These are phyloP conservation scores for Sakesphorus luctuosus DNA, from an alignment of 2,113 vertebrate species.

Conservation along the genomic window DNA sequence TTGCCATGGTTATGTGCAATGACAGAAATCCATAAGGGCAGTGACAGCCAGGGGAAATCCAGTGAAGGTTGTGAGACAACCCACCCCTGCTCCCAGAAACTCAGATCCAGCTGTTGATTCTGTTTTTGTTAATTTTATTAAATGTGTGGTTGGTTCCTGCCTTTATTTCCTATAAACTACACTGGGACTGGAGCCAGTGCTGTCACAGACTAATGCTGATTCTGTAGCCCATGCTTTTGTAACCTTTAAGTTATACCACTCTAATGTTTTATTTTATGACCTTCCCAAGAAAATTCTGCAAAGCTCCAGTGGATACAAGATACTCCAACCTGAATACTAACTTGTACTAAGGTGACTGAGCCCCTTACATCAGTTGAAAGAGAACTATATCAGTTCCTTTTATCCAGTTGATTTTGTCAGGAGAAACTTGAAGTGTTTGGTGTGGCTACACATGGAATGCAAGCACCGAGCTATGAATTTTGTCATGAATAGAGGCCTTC, in stretches of 20 bases:
- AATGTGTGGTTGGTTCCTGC: conserved; percentile 6
- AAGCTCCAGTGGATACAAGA: conserved; percentile 55
- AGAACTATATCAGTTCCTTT: neutral
- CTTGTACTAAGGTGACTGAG: conserved; percentile 34
- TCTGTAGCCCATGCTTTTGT: conserved; percentile 56
- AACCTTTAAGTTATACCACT: conserved; percentile 65
- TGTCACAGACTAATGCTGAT: conserved; percentile 53
- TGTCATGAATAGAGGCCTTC: neutral
- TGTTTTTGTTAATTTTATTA: neutral
- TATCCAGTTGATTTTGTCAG: neutral
- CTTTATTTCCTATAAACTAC: conserved; percentile 45
- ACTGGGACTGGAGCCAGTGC: conserved; percentile 38
- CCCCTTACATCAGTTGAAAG: neutral
- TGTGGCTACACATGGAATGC: neutral
- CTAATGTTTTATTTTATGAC: conserved; percentile 74
- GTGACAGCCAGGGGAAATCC: neutral
- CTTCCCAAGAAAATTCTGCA: conserved; percentile 64
- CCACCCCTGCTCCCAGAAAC: neutral
- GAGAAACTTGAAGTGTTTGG: neutral
- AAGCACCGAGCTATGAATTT: neutral
- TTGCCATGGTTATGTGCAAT: neutral
- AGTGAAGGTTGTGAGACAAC: neutral
- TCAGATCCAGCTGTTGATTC: neutral
- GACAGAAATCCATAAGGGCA: neutral
- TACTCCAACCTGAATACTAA: conserved; percentile 55